Conservation (phyloP, 2,888 invertebrate species). For the Lottia scabra region DNA sequence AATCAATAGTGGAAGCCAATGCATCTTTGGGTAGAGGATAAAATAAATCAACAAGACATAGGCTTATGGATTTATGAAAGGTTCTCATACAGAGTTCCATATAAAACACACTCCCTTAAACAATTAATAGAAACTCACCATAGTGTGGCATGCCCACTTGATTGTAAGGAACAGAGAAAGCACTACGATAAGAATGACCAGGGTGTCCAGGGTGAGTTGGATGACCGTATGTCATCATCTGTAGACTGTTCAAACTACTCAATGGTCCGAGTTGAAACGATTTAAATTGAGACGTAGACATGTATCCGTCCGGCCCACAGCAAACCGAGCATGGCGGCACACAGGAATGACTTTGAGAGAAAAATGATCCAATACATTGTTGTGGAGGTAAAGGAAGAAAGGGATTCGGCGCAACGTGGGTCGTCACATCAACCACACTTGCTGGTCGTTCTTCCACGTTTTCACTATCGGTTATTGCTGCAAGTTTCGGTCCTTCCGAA, state of each 20-base stretch:
- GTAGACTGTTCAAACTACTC: slow-evolving; percentile 39
- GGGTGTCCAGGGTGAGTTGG: slow-evolving; percentile 42
- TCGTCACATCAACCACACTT: slow-evolving; percentile 30
- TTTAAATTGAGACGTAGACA: slow-evolving; percentile 47
- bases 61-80: too few species aligned
- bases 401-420: slow-evolving; percentile 17
- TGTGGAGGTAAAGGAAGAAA: slow-evolving; percentile 10
- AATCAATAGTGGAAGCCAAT: too few species aligned
- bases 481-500: background rate
- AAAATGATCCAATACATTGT: slow-evolving; percentile 9
- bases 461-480: background rate
- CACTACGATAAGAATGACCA: slow-evolving; percentile 41
- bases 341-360: slow-evolving; percentile 17
- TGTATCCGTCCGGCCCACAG: slow-evolving; percentile 21
- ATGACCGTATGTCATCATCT: slow-evolving; percentile 30
- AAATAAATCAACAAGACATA: too few species aligned
- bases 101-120: too few species aligned
- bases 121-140: slow-evolving; percentile 19
- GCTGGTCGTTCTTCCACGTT: slow-evolving; percentile 25
- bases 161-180: slow-evolving; percentile 48
- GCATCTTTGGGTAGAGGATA: too few species aligned
- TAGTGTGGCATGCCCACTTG: slow-evolving; percentile 33
- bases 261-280: slow-evolving; percentile 46
- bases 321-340: slow-evolving; percentile 23
- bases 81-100: background rate